A percentile compares a stretch with the other conserved stretches of the same genome.
These are phyloP conservation scores for Astyanax mexicanus DNA, from an alignment of 2,797 vertebrate genomes.

Conservation along the genomic window DNA sequence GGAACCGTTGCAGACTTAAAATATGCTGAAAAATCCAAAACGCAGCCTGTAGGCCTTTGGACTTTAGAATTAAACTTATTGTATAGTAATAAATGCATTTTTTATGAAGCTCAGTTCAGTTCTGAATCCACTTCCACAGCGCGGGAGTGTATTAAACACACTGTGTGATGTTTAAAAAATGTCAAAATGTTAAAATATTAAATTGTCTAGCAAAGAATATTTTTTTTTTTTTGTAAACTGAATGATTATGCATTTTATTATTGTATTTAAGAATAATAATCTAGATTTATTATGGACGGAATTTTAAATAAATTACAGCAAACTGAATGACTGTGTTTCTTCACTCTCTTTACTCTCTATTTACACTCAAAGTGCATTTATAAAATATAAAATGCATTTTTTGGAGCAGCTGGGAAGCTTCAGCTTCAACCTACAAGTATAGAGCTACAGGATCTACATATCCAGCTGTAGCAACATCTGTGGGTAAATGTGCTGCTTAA, in stretches of 20 bases:
- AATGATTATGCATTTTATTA: background rate
- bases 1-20: background rate
- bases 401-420: background rate
- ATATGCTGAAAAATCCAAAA: background rate
- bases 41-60: background rate
- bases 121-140: no score
- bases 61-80: background rate
- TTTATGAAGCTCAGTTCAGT: no score
- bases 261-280: background rate
- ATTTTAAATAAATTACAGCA: background rate
- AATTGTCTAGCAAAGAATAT: background rate
- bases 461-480: no score
- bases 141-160: no score
- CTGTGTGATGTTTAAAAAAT: no score
- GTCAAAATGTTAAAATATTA: background rate
- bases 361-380: no score
- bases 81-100: no score
- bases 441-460: no score
- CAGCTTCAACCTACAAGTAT: no score
- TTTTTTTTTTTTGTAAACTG: background rate
- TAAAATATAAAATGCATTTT: no score
- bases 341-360: background rate
- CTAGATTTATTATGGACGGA: conserved; percentile 17
- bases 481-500: no score
- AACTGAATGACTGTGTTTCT: background rate